These are phyloP conservation scores for Drosophila grimshawi DNA, from an alignment of 1,140 invertebrate genomes.

Conservation along the genomic window DNA sequence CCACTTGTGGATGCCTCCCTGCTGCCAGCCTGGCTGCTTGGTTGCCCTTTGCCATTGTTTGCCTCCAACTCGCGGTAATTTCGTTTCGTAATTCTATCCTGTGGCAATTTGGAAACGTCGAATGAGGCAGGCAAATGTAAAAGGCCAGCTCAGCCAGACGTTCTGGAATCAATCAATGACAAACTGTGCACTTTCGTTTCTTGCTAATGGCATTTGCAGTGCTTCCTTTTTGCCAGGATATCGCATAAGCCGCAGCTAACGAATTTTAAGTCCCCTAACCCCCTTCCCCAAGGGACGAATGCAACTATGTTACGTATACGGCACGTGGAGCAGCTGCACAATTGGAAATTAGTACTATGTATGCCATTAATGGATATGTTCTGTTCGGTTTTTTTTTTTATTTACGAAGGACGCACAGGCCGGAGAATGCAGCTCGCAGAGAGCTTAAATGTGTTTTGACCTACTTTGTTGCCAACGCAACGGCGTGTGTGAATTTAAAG, in stretches of 20 bases:
- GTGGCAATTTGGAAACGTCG: constrained; percentile 27
- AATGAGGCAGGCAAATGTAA: constrained; percentile 13
- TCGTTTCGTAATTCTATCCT: constrained; percentile 62
- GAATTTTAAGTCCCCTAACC: constrained; percentile 5
- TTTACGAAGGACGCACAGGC: constrained; percentile 8
- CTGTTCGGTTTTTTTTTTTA: not conserved
- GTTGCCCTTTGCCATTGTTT: constrained; percentile 42
- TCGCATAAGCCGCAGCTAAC: constrained; percentile 26
- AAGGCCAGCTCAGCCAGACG: constrained; percentile 3
- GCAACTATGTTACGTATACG: constrained; percentile 25
- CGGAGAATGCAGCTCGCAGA: not conserved
- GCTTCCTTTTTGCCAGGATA: constrained; percentile 28
- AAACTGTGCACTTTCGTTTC: constrained; percentile 4
- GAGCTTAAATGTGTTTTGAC: constrained; percentile 15
- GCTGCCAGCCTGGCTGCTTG: not conserved
- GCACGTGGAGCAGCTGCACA: not conserved
- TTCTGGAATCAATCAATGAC: constrained; percentile 1
- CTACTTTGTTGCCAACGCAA: constrained; percentile 30
- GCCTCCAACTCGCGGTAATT: constrained; percentile 64
- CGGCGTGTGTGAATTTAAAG: not conserved
- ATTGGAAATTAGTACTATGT: constrained; percentile 24
- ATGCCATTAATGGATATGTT: constrained; percentile 14
- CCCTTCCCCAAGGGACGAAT: not conserved
- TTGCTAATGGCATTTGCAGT: constrained; percentile 5
- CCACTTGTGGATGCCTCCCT: not conserved